A percentile compares a stretch with the other conserved stretches of the same genome.
Conservation (phyloP, 2,888 invertebrate species). For the Rhagonycha lutea region DNA sequence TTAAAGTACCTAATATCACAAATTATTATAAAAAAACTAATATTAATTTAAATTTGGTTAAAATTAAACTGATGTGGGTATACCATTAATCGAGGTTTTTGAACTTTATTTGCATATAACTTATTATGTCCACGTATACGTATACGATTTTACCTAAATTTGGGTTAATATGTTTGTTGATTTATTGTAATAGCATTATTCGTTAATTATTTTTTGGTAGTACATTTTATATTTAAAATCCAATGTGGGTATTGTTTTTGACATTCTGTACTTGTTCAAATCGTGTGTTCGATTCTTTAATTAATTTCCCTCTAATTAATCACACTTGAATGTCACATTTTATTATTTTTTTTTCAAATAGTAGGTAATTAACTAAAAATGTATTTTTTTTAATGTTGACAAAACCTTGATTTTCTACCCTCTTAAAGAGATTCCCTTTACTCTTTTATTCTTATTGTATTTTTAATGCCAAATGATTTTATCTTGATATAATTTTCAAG, state of each 20-base stretch:
- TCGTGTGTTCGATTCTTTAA: background rate
- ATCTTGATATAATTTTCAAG: background rate
- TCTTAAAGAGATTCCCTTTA: background rate
- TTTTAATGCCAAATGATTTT: background rate
- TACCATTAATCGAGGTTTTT: background rate
- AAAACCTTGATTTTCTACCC: background rate
- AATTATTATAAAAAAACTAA: background rate
- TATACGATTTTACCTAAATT: background rate
- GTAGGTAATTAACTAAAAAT: background rate
- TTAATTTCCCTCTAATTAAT: background rate
- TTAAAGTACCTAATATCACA: background rate
- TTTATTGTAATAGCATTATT: background rate
- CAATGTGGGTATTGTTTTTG: background rate
- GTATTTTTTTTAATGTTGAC: background rate
- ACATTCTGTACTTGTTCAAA: background rate
- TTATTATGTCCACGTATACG: background rate
- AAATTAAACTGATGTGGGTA: background rate
- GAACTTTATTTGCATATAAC: background rate
- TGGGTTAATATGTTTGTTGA: background rate
- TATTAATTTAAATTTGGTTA: background rate
- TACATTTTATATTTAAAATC: background rate
- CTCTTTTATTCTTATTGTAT: background rate
- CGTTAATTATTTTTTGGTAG: background rate
- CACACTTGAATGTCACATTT: background rate
- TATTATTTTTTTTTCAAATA: background rate